A percentile compares a stretch with the other conserved stretches of the same genome.
phyloP scores from a whole-genome alignment of 2,888 invertebrate species.

The Scaptomyza tumidula region DNA sequence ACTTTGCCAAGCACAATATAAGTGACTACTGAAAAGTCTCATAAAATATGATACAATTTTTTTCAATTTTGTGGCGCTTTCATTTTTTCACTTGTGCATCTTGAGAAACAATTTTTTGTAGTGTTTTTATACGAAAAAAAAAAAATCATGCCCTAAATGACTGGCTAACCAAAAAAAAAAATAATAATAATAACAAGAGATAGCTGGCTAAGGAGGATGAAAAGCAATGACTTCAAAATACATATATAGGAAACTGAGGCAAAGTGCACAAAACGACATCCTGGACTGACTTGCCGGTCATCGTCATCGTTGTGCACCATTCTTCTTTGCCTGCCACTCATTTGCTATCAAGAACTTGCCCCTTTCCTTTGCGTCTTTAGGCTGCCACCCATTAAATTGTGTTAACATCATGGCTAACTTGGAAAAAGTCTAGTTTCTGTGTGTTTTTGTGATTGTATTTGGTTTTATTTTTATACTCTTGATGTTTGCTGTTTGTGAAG shows the following conservation, averaged over 20 bases:
- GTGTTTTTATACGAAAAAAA: conserved; percentile 28
- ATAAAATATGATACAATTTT: conserved; percentile 43
- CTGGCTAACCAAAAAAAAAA: conserved; percentile 13
- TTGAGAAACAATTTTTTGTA: conserved; percentile 47
- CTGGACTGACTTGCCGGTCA: conserved; percentile 66
- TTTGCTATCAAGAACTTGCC: not conserved
- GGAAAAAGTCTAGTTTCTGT: too few relatives aligned
- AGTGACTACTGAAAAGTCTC: conserved; percentile 31
- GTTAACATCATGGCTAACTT: conserved; percentile 63
- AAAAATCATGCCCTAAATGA: conserved; percentile 24
- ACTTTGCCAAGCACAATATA: conserved; percentile 26
- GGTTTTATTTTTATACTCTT: conserved; percentile 37
- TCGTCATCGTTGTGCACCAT: conserved; percentile 31
- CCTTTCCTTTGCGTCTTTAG: not conserved
- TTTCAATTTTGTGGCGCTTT: not conserved
- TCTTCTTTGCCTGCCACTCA: conserved; percentile 17
- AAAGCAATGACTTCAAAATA: conserved; percentile 64
- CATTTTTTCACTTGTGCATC: conserved; percentile 3
- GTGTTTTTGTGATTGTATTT: conserved; percentile 11
- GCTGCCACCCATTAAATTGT: conserved; percentile 62
- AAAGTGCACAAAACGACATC: conserved; percentile 70
- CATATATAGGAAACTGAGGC: conserved; percentile 58
- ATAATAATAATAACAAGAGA: not conserved
- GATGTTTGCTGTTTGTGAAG: conserved; percentile 32
- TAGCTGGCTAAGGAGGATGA: conserved; percentile 11